Evolutionary conservation across 2,888 invertebrate species (phyloP), one percentile per base, ranked within the genome.

Genomic region (Heteropelma amictum): DNA sequence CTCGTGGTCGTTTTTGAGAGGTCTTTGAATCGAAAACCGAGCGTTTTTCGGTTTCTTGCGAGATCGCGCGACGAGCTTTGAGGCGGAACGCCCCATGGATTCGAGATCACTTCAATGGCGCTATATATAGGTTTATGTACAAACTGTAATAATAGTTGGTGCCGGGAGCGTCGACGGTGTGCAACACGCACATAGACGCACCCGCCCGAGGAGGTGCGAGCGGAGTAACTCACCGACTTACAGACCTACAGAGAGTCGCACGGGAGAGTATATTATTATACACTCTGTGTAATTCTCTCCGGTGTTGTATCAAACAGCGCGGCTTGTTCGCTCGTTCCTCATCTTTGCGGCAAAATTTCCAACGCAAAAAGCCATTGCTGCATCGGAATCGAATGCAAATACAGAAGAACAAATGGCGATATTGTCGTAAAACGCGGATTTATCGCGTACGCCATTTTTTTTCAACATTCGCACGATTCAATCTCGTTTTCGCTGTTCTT

Each of bases 131-230:
- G 26, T 26, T 28, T 38, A 49, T 28, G 35, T 47, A 35, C 60
- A 63, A 51, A 56, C 42, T 71, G 67, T 67, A 67, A 71, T 75
- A 75, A 75, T 67, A 75, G 75, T 67, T 40, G 26, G 65, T 70
- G 60, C 67, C 71, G 61, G 28, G 67, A 75, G 74, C 65, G 73
- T 60, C 58, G 70, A 61, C 74, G 74, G 70, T 65, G 64, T 60
- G 71, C 65, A 75, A 71, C 75, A 56, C 71, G 67, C n/a, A n/a
- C n/a, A n/a, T n/a, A n/a, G n/a, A n/a, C n/a, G n/a, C n/a, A n/a
- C n/a, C n/a, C 71, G 70, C 67, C 67, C 64, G 63, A 70, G 64
- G n/a, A 69, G 74, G 64, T 70, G 74, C 69, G 74, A 70, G 69
- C 65, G 65, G 53, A n/a, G n/a, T n/a, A n/a, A 51, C 30, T 56